Percentiles rank a stretch among this genome's conserved stretches.
Evolutionary conservation across 2,113 vertebrate genomes (phyloP).

Genomic region (Archilochus colubris): DNA sequence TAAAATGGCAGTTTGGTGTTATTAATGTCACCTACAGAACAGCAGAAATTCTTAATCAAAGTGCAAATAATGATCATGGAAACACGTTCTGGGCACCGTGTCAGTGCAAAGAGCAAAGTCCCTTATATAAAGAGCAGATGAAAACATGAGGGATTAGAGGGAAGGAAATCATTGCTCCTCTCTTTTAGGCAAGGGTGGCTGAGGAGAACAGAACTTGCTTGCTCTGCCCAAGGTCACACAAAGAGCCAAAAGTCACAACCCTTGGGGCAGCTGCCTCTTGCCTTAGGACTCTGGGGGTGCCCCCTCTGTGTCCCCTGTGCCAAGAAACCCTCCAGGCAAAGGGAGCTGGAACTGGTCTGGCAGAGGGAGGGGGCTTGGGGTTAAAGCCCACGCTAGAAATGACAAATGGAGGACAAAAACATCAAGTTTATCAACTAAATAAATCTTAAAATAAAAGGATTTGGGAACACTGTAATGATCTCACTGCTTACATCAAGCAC

Average conservation of each 20-base stretch:
- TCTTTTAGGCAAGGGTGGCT: not conserved
- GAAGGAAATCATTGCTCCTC: not conserved
- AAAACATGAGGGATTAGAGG: not conserved
- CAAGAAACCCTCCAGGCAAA: not conserved
- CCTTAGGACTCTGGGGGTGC: not conserved
- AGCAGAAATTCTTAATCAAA: not conserved
- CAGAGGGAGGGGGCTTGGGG: not conserved
- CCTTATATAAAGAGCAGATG: not conserved
- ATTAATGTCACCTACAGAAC: not conserved
- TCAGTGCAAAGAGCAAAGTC: slow-evolving; percentile 16
- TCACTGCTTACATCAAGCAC: slow-evolving; percentile 47
- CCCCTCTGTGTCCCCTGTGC: not conserved
- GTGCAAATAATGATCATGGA: not conserved
- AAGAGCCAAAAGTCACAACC: not conserved
- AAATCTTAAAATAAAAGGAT: slow-evolving; percentile 54
- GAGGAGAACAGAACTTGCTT: not conserved
- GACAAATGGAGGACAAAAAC: not conserved
- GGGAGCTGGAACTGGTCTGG: not conserved
- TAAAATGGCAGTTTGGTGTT: slow-evolving; percentile 35
- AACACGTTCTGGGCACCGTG: not conserved
- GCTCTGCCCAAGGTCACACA: not conserved
- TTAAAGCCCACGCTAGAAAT: not conserved
- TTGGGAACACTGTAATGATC: slow-evolving; percentile 18
- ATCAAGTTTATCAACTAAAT: not conserved
- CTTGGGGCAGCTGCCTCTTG: not conserved